Base-by-base conservation (phyloP, 2,888 invertebrate genomes). In the Caenorhabditis afra region DNA sequence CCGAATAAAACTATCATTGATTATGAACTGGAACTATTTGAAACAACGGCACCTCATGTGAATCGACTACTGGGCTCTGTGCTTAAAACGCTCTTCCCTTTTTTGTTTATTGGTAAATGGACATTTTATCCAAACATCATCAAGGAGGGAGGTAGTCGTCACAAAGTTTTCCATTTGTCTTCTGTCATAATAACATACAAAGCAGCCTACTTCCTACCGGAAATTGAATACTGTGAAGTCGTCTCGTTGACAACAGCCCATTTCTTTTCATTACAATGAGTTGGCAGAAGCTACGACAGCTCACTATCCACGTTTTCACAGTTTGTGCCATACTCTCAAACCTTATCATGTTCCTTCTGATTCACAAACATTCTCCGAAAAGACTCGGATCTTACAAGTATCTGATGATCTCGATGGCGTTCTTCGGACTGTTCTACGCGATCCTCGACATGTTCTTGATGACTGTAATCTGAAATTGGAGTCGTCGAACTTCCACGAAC, bases 11-110 rank as follows among this genome's bases (percentile, higher is more conserved):
- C n/a, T n/a, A n/a, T n/a, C n/a, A n/a, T n/a, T n/a, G n/a, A n/a
- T n/a, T n/a, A n/a, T n/a, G n/a, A n/a, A n/a, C n/a, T n/a, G n/a
- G n/a, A n/a, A n/a, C n/a, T n/a, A n/a, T n/a, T n/a, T n/a, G n/a
- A n/a, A n/a, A n/a, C n/a, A n/a, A n/a, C 18, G 77, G 77, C 64
- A 57, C 49, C 20, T 58, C 29, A 23, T 77, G 77, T 52, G 77
- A 77, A 18, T 39, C 58, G 10, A 39, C 67, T 39, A 62, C 76
- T 18, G 76, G 76, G 23, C 66, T 76, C 41, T 76, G 76, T 18
- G 53, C 61, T 20, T 70, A 22, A 62, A n/a, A 5, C 12, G 11
- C 18, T 47, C 0, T n/a, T 10, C 10, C 2, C 44, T 61, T 22
- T 20, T 45, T 12, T 61, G 53, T 70, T 22, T 62, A 47, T 70